Evolutionary conservation across 2,113 vertebrate species (phyloP).

Genomic region (Psammodynastes pulverulentus): DNA sequence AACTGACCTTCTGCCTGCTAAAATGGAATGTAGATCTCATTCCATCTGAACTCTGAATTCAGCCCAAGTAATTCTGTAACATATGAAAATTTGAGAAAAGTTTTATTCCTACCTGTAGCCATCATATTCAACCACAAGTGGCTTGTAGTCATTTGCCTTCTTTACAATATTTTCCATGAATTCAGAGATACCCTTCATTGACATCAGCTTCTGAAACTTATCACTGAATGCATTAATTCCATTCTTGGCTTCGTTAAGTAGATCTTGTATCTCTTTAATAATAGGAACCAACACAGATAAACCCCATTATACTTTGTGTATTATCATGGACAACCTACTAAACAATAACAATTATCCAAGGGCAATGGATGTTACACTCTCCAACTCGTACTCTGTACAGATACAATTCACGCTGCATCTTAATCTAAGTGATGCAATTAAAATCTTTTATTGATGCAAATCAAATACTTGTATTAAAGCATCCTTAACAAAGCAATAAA

Average conservation of each 20-base stretch:
- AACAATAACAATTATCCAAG: not conserved
- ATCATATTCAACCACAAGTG: not conserved
- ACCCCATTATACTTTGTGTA: not conserved
- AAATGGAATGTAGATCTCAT: not conserved
- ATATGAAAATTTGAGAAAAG: not conserved
- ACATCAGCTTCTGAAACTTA: not conserved
- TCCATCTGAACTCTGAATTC: not conserved
- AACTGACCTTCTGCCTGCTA: not conserved
- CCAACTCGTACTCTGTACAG: not conserved
- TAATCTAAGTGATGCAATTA: not conserved
- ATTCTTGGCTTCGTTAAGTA: conserved; percentile 54
- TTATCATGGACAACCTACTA: not conserved
- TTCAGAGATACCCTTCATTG: conserved; percentile 5
- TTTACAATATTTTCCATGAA: not conserved
- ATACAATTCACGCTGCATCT: not conserved
- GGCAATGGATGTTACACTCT: not conserved
- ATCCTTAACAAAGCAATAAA: not conserved
- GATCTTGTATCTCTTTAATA: conserved; percentile 60
- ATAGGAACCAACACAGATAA: accelerated
- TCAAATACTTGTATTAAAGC: too few relatives aligned
- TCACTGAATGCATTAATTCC: conserved; percentile 54
- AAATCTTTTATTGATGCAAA: too few relatives aligned
- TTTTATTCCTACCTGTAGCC: conserved; percentile 19
- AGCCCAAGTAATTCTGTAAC: not conserved
- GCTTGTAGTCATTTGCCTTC: not conserved